Percentiles rank a stretch among this genome's conserved stretches.
Conservation (phyloP, 2,113 vertebrate genomes). For the Dinomys branickii region DNA sequence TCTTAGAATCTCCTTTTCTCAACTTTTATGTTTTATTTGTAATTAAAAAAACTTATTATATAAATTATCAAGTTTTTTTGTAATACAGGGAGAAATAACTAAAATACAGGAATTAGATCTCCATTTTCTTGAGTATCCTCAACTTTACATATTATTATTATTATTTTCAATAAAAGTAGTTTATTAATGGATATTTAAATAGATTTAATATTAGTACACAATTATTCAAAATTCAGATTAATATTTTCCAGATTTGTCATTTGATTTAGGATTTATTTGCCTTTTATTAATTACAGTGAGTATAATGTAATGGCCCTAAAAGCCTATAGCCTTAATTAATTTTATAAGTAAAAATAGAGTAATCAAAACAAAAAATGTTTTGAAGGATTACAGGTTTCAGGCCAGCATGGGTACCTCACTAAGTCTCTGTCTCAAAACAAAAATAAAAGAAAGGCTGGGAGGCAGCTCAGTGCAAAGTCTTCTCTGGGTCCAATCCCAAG, state of each 20-base stretch:
- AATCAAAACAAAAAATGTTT: background rate
- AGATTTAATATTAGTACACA: background rate
- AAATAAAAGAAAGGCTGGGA: background rate
- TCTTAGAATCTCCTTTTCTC: background rate
- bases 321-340: background rate
- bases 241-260: background rate
- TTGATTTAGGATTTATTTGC: background rate
- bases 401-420: background rate
- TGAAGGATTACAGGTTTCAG: background rate
- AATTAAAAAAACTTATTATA: background rate
- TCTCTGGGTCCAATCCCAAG: background rate
- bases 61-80: background rate
- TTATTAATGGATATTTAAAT: background rate
- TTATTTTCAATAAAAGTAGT: slow-evolving; percentile 12
- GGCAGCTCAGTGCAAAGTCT: background rate
- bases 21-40: background rate
- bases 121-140: background rate
- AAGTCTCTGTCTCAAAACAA: background rate
- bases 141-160: background rate
- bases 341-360: background rate
- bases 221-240: slow-evolving; percentile 12
- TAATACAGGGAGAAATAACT: background rate
- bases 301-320: background rate
- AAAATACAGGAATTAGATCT: background rate
- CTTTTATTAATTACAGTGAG: background rate